phyloP scores from a whole-genome alignment of 2,797 vertebrate species.

The Arvicola amphibius region DNA sequence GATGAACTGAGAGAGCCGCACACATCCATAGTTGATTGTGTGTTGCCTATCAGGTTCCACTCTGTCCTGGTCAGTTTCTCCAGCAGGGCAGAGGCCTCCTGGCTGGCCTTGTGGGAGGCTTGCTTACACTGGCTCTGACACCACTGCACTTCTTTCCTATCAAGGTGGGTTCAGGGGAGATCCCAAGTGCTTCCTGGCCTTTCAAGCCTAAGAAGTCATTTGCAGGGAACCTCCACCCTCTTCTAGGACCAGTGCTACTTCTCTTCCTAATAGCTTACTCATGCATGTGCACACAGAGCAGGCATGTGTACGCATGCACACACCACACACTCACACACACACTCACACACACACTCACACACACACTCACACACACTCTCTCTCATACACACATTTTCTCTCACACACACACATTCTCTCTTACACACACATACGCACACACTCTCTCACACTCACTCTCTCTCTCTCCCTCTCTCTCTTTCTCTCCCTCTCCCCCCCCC shows the following conservation, averaged over 20 bases:
- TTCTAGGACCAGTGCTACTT: not conserved
- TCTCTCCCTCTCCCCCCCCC: not conserved
- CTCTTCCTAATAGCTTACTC: not conserved
- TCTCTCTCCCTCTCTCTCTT: not conserved
- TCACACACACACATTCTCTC: not conserved
- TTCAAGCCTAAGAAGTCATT: not conserved
- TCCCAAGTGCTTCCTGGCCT: not conserved
- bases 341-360: too few relatives aligned
- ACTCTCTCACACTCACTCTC: too few relatives aligned
- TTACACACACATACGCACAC: too few relatives aligned
- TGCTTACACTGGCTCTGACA: rapidly evolving
- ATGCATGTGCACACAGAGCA: not conserved
- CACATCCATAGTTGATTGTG: rapidly evolving
- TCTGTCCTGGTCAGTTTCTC: rapidly evolving
- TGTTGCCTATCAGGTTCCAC: rapidly evolving
- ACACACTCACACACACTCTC: not conserved
- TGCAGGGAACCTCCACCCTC: rapidly evolving
- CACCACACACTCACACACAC: not conserved
- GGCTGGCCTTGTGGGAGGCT: not conserved
- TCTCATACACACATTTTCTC: not conserved
- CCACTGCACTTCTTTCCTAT: not conserved
- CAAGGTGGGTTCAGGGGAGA: not conserved
- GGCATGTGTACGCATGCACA: too few relatives aligned
- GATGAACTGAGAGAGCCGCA: rapidly evolving
- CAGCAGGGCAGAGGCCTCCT: not conserved